phyloP scores from a whole-genome alignment of 2,888 invertebrate species.

The Caenorhabditis sinica region DNA sequence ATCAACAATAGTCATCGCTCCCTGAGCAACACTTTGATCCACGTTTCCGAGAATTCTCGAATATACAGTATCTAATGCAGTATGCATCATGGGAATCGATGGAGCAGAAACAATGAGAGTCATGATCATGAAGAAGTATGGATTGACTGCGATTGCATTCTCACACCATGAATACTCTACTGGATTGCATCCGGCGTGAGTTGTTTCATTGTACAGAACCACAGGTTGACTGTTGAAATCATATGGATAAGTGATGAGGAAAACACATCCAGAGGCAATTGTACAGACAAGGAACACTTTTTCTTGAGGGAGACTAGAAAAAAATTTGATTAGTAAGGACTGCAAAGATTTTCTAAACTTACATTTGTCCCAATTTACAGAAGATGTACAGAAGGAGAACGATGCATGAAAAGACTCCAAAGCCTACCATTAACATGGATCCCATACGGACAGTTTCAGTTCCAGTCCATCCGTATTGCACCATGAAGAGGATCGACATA shows the following conservation, averaged over 20 bases:
- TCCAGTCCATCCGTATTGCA: constrained; percentile 68
- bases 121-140: constrained; percentile 56
- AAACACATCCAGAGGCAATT: constrained; percentile 47
- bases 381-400: constrained; percentile 64
- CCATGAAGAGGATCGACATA: constrained; percentile 63
- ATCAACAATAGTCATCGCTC: constrained; percentile 69
- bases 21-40: constrained; percentile 74
- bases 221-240: constrained; percentile 52
- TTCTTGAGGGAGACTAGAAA: constrained; percentile 59
- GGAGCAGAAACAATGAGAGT: constrained; percentile 45
- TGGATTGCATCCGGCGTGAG: constrained; percentile 64
- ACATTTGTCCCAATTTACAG: constrained; percentile 59
- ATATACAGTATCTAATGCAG: constrained; percentile 69
- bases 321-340: background rate
- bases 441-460: constrained; percentile 59
- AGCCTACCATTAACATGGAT: constrained; percentile 53
- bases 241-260: constrained; percentile 64
- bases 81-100: constrained; percentile 63
- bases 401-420: constrained; percentile 51
- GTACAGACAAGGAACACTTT: constrained; percentile 54
- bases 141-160: constrained; percentile 44
- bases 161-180: constrained; percentile 68
- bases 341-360: constrained; percentile 5
- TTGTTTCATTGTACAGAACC: constrained; percentile 62
- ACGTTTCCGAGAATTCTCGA: constrained; percentile 71